Evolutionary conservation across 2,797 vertebrate species (phyloP).

Genomic region (Channa striata): DNA sequence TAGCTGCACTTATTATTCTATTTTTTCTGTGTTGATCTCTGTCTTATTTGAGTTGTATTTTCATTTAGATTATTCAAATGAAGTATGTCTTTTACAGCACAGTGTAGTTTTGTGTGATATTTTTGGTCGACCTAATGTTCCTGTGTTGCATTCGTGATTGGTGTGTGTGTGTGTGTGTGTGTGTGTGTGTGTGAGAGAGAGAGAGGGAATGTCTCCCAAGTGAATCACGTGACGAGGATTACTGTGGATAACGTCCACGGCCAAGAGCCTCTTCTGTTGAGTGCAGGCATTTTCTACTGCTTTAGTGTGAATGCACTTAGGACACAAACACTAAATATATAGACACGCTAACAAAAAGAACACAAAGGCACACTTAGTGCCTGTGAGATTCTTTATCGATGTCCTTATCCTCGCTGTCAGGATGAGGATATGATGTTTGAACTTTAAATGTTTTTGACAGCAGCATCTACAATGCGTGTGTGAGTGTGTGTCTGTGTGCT

Average conservation of each 20-base stretch:
- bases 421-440: constrained; percentile 50
- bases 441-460: constrained; percentile 58
- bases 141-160: constrained; percentile 31
- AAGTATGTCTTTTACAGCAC: constrained; percentile 24
- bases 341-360: constrained; percentile 14
- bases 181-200: no score
- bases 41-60: constrained; percentile 13
- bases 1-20: neutral
- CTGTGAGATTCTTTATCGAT: constrained; percentile 50
- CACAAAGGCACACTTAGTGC: constrained; percentile 24
- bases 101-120: constrained; percentile 43
- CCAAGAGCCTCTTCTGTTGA: constrained; percentile 60
- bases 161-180: constrained; percentile 1
- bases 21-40: neutral
- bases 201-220: constrained; percentile 24
- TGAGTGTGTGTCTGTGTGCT: constrained; percentile 3
- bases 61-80: constrained; percentile 31
- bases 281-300: constrained; percentile 56
- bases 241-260: constrained; percentile 62
- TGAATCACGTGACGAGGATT: constrained; percentile 65
- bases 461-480: constrained; percentile 11
- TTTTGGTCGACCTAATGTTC: constrained; percentile 41
- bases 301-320: constrained; percentile 23
- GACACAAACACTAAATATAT: constrained; percentile 11
- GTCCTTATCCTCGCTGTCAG: constrained; percentile 49